phyloP scores from a whole-genome alignment of 2,888 invertebrate species.

The Sepioteuthis lessoniana region DNA sequence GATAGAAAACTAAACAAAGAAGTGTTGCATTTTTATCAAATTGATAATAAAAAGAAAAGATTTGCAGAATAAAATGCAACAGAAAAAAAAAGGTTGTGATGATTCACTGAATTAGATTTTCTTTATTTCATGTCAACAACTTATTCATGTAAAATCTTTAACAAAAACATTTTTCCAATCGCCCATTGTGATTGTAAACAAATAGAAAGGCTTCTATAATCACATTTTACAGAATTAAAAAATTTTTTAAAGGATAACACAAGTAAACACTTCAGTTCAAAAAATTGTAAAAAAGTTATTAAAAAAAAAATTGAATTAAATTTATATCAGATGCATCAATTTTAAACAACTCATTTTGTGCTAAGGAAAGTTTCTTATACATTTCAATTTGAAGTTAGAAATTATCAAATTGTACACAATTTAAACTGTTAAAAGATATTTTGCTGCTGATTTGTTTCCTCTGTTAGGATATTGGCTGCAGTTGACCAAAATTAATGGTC shows the following conservation, averaged over 20 bases:
- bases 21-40: no score
- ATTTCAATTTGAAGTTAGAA: no score
- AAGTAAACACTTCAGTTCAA: background rate
- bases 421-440: no score
- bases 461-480: no score
- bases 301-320: background rate
- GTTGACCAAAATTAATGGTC: background rate
- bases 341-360: background rate
- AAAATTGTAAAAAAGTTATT: background rate
- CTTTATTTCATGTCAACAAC: constrained; percentile 14
- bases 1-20: no score
- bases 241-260: background rate
- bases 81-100: background rate
- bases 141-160: constrained; percentile 13
- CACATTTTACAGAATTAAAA: background rate
- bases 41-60: no score
- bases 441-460: no score
- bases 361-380: no score
- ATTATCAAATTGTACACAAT: no score
- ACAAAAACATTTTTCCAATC: background rate
- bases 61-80: background rate
- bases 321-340: background rate
- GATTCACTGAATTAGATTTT: background rate
- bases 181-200: background rate
- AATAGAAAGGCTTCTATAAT: constrained; percentile 24